Conservation (phyloP, 2,113 vertebrate species). For the Pyxicephalus adspersus region DNA sequence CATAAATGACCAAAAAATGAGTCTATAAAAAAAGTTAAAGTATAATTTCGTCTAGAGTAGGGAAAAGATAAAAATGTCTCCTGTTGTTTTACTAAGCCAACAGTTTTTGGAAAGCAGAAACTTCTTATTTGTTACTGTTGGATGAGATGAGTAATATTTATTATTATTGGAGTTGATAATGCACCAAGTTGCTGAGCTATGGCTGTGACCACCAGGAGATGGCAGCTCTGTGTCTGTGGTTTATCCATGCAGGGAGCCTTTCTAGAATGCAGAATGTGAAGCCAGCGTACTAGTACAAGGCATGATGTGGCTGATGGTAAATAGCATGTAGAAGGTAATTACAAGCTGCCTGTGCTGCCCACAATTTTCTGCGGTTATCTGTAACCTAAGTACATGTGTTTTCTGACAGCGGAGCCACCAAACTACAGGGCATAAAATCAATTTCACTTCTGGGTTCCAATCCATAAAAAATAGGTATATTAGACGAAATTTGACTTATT, state of each 20-base stretch:
- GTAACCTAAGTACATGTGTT: constrained; percentile 3
- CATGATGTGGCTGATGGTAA: constrained; percentile 18
- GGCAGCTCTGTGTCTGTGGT: background rate
- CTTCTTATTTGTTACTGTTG: too few relatives aligned
- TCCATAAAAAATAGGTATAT: background rate
- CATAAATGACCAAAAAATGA: too few relatives aligned
- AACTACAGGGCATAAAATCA: constrained; percentile 3
- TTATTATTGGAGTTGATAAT: too few relatives aligned
- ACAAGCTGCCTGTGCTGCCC: constrained; percentile 1
- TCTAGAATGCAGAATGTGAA: background rate
- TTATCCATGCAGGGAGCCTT: background rate
- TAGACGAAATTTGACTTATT: too few relatives aligned
- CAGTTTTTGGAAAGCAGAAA: too few relatives aligned
- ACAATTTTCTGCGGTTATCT: constrained; percentile 1
- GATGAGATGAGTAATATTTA: too few relatives aligned
- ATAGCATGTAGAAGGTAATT: constrained; percentile 17
- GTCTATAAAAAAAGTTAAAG: too few relatives aligned
- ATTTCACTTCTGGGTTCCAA: background rate
- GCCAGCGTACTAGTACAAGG: background rate
- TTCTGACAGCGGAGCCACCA: background rate
- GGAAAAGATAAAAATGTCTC: too few relatives aligned
- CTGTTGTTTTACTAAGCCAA: too few relatives aligned
- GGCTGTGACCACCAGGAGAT: constrained; percentile 3
- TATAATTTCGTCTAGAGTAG: too few relatives aligned
- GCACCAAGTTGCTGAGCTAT: too few relatives aligned